Percentiles rank a stretch among this genome's conserved stretches.
These are phyloP conservation scores for Bradypus variegatus DNA, from an alignment of 2,797 vertebrate genomes.

Conservation along the genomic window DNA sequence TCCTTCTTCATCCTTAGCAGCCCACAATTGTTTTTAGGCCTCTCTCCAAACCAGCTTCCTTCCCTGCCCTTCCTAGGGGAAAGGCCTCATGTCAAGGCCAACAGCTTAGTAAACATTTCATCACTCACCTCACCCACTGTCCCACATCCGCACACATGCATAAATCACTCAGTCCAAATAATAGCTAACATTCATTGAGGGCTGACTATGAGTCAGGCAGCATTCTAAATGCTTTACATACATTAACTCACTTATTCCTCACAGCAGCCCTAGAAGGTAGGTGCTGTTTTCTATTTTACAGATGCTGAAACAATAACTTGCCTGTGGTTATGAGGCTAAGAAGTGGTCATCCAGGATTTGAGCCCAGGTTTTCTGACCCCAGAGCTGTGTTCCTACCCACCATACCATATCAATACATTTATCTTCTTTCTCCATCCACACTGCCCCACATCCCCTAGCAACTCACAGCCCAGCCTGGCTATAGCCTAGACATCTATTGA, in stretches of 20 bases:
- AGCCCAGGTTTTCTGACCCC: neutral
- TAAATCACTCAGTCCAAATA: neutral
- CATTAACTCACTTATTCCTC: neutral
- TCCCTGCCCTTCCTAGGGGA: neutral
- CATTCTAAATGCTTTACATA: neutral
- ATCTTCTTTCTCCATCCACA: neutral
- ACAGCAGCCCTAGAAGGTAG: neutral
- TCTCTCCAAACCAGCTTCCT: neutral
- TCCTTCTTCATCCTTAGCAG: neutral
- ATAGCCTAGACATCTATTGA: neutral
- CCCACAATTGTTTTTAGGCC: neutral
- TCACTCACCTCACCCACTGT: neutral
- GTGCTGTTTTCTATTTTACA: neutral
- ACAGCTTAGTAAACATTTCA: neutral
- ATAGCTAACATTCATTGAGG: neutral
- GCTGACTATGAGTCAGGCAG: neutral
- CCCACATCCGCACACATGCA: neutral
- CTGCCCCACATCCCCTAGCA: neutral
- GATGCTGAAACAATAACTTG: neutral
- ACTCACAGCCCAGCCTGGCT: neutral
- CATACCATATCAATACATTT: neutral
- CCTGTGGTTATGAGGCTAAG: neutral
- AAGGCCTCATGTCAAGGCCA: neutral
- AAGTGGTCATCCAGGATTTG: neutral
- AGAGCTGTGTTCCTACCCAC: neutral